A percentile compares a stretch with the other conserved stretches of the same genome.
phyloP scores from a whole-genome alignment of 1,140 invertebrate species.

The Ctenoplectra terminalis region DNA sequence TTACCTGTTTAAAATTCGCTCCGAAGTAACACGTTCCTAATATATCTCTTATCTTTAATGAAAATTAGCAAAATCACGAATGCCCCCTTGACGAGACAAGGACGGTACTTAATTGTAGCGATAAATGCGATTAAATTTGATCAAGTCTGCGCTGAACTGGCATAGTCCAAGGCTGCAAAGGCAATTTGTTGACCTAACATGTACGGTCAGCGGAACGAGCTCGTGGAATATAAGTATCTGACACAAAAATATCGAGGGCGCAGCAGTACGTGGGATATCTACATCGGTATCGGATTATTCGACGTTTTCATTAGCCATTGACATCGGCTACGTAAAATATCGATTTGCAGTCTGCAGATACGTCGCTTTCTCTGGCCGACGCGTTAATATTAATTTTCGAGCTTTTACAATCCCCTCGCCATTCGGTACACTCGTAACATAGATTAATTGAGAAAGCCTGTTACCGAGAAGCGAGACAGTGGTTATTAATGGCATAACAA shows the following conservation, averaged over 20 bases:
- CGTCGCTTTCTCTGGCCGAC: conserved; percentile 54
- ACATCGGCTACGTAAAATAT: conserved; percentile 65
- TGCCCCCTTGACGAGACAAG: too few relatives aligned
- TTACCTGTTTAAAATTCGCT: neutral
- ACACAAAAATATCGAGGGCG: conserved; percentile 47
- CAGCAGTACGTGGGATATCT: conserved; percentile 59
- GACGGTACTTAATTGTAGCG: neutral
- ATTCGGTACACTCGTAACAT: conserved; percentile 68
- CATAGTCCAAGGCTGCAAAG: conserved; percentile 25
- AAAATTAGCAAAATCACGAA: neutral
- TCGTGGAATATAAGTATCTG: conserved; percentile 37
- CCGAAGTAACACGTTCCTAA: neutral
- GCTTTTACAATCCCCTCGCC: conserved; percentile 66
- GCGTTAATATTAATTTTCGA: conserved; percentile 70
- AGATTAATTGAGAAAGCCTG: conserved; percentile 73
- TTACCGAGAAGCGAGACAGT: conserved; percentile 66
- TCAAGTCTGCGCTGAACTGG: conserved; percentile 13
- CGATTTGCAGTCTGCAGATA: conserved; percentile 51
- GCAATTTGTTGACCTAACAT: conserved; percentile 55
- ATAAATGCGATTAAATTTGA: conserved; percentile 19
- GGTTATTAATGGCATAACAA: conserved; percentile 71
- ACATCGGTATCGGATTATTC: conserved; percentile 61
- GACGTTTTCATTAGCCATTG: conserved; percentile 70
- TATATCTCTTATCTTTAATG: too few relatives aligned
- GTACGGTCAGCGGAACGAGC: conserved; percentile 63